Evolutionary conservation across 2,888 invertebrate genomes (phyloP).

Genomic region (Smittia sp.): DNA sequence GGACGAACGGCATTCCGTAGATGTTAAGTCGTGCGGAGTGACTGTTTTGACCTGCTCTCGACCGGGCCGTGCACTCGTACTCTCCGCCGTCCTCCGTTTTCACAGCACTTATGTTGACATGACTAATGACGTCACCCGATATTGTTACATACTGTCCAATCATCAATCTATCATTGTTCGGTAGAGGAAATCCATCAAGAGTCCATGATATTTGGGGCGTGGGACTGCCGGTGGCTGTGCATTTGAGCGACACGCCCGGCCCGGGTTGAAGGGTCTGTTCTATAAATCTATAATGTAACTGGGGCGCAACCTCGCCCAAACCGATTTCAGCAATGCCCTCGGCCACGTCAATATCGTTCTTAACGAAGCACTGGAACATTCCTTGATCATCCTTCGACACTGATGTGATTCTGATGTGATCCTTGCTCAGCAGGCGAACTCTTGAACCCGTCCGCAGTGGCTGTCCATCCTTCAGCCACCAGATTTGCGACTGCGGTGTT

Average conservation of each 20-base stretch:
- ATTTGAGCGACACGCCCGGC: conserved; percentile 73
- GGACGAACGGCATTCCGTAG: conserved; percentile 78
- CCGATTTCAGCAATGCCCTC: conserved; percentile 76
- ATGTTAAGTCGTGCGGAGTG: conserved; percentile 86
- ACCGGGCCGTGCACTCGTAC: conserved; percentile 79
- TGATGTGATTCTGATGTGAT: conserved; percentile 60
- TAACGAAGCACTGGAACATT: conserved; percentile 86
- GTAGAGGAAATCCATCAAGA: conserved; percentile 69
- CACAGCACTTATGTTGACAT: conserved; percentile 82
- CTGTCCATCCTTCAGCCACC: conserved; percentile 76
- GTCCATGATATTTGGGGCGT: conserved; percentile 75
- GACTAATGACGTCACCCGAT: conserved; percentile 87
- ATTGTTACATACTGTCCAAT: conserved; percentile 88
- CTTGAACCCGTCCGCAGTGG: conserved; percentile 60
- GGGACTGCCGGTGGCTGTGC: conserved; percentile 73
- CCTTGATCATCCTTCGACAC: conserved; percentile 79
- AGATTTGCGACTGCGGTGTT: conserved; percentile 70
- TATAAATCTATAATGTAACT: conserved; percentile 71
- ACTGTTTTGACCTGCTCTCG: conserved; percentile 71
- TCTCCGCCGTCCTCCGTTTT: conserved; percentile 87
- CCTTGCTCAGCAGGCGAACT: conserved; percentile 57
- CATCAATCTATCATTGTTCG: conserved; percentile 68
- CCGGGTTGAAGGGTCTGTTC: conserved; percentile 76
- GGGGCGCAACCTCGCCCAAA: conserved; percentile 74
- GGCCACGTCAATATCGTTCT: conserved; percentile 76